A percentile compares a stretch with the other conserved stretches of the same genome.
These are phyloP conservation scores for Microhierax caerulescens DNA, from an alignment of 2,797 vertebrate genomes.

Conservation along the genomic window DNA sequence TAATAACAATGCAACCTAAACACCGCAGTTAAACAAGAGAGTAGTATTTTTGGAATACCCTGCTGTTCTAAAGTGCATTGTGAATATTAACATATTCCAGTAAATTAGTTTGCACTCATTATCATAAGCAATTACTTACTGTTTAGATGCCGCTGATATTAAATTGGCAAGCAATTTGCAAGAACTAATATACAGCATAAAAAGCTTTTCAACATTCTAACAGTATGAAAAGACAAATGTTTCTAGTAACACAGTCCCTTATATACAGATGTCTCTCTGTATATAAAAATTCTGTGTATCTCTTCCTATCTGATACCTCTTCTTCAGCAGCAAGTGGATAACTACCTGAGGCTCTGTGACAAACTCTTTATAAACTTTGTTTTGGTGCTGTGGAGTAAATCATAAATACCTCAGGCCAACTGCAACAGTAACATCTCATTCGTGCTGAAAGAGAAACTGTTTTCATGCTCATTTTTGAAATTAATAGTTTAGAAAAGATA, in stretches of 20 bases:
- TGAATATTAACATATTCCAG: constrained; percentile 82
- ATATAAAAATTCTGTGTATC: not conserved
- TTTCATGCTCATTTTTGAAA: constrained; percentile 44
- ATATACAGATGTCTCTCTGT: not conserved
- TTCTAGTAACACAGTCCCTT: constrained; percentile 24
- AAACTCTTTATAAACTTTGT: constrained; percentile 17
- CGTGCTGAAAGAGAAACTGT: not conserved
- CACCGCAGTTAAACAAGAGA: constrained; percentile 70
- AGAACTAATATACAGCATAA: constrained; percentile 75
- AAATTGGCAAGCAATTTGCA: constrained; percentile 81
- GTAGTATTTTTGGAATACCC: constrained; percentile 74
- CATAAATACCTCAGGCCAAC: constrained; percentile 11
- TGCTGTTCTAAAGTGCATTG: constrained; percentile 75
- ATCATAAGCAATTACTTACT: constrained; percentile 86
- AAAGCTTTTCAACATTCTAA: constrained; percentile 64
- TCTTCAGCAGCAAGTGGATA: not conserved
- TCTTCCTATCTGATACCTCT: not conserved
- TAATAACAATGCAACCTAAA: constrained; percentile 66
- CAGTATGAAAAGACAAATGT: constrained; percentile 46
- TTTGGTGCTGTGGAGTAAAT: constrained; percentile 11
- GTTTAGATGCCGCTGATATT: constrained; percentile 79
- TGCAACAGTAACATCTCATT: not conserved
- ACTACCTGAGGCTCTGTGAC: not conserved
- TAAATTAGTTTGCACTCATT: constrained; percentile 84
- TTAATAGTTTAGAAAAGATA: not conserved